Evolutionary conservation across 2,888 invertebrate species (phyloP), one percentile per base, ranked within the genome.

Genomic region (Hirtodrosophila alboralis): DNA sequence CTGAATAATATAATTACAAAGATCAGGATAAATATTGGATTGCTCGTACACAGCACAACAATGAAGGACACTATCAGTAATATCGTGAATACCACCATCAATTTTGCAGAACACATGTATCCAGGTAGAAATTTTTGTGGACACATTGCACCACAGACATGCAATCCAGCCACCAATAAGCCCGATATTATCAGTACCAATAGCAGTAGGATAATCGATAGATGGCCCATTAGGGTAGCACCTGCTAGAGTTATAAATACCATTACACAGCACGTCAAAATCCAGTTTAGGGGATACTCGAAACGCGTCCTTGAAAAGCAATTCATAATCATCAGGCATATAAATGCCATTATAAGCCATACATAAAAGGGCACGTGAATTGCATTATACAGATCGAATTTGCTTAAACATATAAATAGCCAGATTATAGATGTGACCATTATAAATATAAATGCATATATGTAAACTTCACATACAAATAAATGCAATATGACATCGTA

Each of bases 71-170:
- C 44, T 7, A 23, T 7, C 0, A 69, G 0, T 18, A 65, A 8
- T 0, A 23, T 0, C 8, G 70, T 1, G 3, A 30, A 5, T 1
- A 74, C 0, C 7, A 69, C n/a, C 1, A 44, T 0, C 1, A 57
- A 0, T 4, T 26, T 48, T 14, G 26, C 60, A 6, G 51, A 40
- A 14, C 40, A 36, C 0, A 73, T 0, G 1, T 38, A 2, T 4
- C 49, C 40, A 14, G 73, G 74, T 8, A 73, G 33, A 8, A 31
- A 0, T 0, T 6, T 0, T 3, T 1, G 13, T 0, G 74, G 70
- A 4, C 54, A 51, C 3, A 10, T 5, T 4, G 70, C 70, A 2
- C 74, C 74, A 4, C 10, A 49, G 0, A 34, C 0, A 5, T 74
- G 41, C 9, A 76, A 16, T 0, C 52, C 0, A 0, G 28, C 0